phyloP scores from a whole-genome alignment of 2,797 vertebrate species.

The Pristis pectinata region DNA sequence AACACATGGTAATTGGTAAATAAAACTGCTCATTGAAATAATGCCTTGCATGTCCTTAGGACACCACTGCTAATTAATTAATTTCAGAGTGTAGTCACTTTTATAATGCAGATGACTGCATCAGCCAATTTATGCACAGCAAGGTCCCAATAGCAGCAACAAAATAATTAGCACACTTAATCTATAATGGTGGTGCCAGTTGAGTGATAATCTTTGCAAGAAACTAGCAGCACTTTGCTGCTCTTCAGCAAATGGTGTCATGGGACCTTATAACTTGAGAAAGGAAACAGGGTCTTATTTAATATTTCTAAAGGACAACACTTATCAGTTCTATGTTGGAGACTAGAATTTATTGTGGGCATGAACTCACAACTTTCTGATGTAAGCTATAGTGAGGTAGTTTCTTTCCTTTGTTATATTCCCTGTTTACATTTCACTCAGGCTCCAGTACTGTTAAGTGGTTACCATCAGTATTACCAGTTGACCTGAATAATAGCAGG shows the following conservation, averaged over 20 bases:
- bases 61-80: conserved; percentile 20
- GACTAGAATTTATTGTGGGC: neutral
- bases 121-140: conserved; percentile 25
- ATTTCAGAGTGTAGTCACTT: conserved; percentile 1
- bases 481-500: neutral
- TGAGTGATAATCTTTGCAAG: neutral
- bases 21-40: neutral
- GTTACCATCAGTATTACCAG: neutral
- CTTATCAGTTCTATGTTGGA: neutral
- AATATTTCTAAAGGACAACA: neutral
- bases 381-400: neutral
- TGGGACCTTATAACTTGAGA: neutral
- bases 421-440: neutral
- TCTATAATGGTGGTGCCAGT: neutral
- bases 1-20: neutral
- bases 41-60: neutral
- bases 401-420: neutral
- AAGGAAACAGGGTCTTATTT: neutral
- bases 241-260: neutral
- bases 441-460: neutral
- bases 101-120: neutral
- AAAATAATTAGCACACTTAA: conserved; percentile 10
- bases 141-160: conserved; percentile 19
- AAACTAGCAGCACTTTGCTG: neutral
- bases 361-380: neutral